Evolutionary conservation across 2,888 invertebrate species (phyloP).

Genomic region (Artemia sinica): DNA sequence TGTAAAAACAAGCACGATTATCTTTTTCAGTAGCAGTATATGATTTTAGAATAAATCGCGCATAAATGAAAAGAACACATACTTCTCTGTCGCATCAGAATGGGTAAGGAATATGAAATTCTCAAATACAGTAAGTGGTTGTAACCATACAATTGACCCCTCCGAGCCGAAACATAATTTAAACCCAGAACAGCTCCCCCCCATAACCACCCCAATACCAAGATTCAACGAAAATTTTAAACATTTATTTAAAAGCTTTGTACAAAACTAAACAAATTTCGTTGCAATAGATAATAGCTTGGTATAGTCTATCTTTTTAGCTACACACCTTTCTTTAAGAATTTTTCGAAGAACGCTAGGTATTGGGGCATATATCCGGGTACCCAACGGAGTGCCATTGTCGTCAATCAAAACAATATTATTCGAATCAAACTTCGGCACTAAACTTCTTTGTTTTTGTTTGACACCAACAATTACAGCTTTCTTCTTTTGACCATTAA

Average conservation of each 20-base stretch:
- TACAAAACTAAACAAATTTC: slow-evolving; percentile 49
- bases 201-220: slow-evolving; percentile 1
- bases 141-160: no score
- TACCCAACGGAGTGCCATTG: slow-evolving; percentile 78
- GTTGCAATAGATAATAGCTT: slow-evolving; percentile 78
- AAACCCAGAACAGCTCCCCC: neutral
- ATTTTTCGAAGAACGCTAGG: slow-evolving; percentile 72
- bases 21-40: no score
- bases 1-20: no score
- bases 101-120: no score
- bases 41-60: no score
- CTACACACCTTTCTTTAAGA: slow-evolving; percentile 55
- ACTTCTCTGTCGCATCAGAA: no score
- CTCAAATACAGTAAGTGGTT: no score
- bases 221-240: neutral
- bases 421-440: slow-evolving; percentile 84
- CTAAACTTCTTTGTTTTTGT: slow-evolving; percentile 56
- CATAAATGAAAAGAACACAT: no score
- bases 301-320: slow-evolving; percentile 75
- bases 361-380: slow-evolving; percentile 82
- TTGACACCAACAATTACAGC: slow-evolving; percentile 76
- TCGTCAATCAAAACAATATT: slow-evolving; percentile 91
- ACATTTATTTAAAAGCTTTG: no score
- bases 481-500: slow-evolving; percentile 86
- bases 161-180: no score